Evolutionary conservation across 2,113 vertebrate species (phyloP).

Genomic region (Charadrius vociferus): DNA sequence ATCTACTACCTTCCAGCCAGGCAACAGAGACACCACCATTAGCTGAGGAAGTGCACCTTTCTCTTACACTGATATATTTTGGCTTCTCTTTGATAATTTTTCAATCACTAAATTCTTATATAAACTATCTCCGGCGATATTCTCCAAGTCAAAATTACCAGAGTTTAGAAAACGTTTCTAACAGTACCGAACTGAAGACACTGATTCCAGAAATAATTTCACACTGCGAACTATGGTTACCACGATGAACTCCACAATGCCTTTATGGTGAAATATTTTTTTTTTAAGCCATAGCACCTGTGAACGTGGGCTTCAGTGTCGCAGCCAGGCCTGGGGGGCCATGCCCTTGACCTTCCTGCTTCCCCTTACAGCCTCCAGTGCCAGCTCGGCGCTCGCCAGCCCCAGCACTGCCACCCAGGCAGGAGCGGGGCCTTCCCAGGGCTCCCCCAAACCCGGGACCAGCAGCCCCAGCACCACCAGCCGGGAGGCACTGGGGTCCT

Average conservation of each 20-base stretch:
- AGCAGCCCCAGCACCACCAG: too few species aligned
- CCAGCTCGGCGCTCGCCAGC: too few species aligned
- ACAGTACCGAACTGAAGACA: background rate
- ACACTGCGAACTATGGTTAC: background rate
- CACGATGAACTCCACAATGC: background rate
- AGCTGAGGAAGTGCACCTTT: background rate
- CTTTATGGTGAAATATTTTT: background rate
- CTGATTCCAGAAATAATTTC: background rate
- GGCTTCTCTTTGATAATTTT: background rate
- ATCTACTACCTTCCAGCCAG: background rate
- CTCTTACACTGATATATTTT: background rate
- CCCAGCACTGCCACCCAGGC: too few species aligned
- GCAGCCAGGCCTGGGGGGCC: too few species aligned
- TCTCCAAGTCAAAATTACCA: background rate
- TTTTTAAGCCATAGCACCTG: background rate
- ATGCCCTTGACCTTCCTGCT: too few species aligned
- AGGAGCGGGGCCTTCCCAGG: too few species aligned
- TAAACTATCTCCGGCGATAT: background rate
- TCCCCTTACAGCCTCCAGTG: too few species aligned
- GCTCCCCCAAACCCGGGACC: too few species aligned
- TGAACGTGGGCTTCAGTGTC: background rate
- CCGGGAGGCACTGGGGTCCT: too few species aligned
- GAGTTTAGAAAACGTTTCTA: background rate
- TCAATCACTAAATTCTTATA: background rate
- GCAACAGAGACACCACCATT: background rate